Base-by-base conservation (phyloP, 2,113 vertebrate genomes). In the Riparia riparia region DNA sequence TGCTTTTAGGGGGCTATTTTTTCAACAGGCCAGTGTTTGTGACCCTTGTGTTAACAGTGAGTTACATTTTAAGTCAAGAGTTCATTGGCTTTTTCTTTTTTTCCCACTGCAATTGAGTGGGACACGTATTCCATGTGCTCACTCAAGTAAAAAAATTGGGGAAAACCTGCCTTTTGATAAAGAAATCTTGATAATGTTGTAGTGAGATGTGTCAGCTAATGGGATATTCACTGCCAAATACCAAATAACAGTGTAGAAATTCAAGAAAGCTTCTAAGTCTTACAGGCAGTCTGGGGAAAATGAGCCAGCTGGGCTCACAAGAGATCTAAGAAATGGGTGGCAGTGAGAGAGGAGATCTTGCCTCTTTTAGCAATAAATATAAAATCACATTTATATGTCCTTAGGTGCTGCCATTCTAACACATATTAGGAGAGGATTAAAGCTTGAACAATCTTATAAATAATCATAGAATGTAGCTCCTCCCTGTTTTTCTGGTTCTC, bases 1-100 rank as follows among this genome's bases (percentile, higher is more conserved):
- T 57, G 70, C 82, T 91, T 93, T 91, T 78, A 63, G 66, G 53
- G 93, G 29, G 25, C 28, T 88, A 80, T 93, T 94, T 97, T 97
- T 93, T 93, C 85, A 74, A 81, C 64, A 80, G 68, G 54, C 53
- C 85, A 66, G 71, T 77, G 51, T 86, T 69, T 79, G 39, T 92
- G 95, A 96, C 92, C 85, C 51, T 10, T 61, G 26, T 86, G 78
- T 90, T 92, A 91, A 80, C 82, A 91, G 60, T 45, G 74, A 88
- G 47, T 94, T 94, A 94, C 70, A 28, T 22, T 86, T 64, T 60
- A 86, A 94, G 90, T 88, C 90, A 86, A 37, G 64, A 96, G 72
- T 92, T 96, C 90, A 61, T 65, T 72, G 50, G 0, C 9, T 28
- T 31, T 88, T 90, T 58, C 42, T 69, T 19, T 70, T 34, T 94